Conservation (phyloP, 2,113 vertebrate genomes). For the Carassius carassius region DNA sequence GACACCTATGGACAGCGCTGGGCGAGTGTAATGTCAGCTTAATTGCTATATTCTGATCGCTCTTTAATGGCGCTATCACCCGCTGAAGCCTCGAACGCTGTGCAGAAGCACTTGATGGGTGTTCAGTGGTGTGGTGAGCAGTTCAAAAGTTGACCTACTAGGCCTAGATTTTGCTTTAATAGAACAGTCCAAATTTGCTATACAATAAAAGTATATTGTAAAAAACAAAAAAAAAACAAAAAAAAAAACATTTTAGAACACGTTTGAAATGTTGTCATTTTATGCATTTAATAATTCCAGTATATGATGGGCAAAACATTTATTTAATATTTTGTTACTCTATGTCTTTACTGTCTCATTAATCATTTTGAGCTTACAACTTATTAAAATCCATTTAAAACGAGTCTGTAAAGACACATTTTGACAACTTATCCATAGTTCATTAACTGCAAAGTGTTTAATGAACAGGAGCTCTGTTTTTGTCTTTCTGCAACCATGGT, state of each 20-base stretch:
- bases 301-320: neutral
- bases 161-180: neutral
- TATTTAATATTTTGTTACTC: neutral
- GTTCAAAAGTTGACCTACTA: neutral
- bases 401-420: neutral
- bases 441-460: neutral
- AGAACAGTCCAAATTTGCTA: neutral
- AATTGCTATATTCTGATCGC: slow-evolving; percentile 52
- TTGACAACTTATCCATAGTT: neutral
- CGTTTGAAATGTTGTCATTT: neutral
- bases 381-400: neutral
- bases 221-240: too few relatives aligned
- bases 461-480: neutral
- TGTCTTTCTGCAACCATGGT: neutral
- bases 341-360: neutral
- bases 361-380: neutral
- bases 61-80: slow-evolving; percentile 44
- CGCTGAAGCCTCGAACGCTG: neutral
- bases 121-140: neutral
- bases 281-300: neutral
- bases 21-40: slow-evolving; percentile 47
- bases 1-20: slow-evolving; percentile 48
- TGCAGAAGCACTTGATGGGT: neutral
- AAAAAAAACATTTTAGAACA: neutral
- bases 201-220: too few relatives aligned